Evolutionary conservation across 2,797 vertebrate species (phyloP).

Genomic region (Lates japonicus): DNA sequence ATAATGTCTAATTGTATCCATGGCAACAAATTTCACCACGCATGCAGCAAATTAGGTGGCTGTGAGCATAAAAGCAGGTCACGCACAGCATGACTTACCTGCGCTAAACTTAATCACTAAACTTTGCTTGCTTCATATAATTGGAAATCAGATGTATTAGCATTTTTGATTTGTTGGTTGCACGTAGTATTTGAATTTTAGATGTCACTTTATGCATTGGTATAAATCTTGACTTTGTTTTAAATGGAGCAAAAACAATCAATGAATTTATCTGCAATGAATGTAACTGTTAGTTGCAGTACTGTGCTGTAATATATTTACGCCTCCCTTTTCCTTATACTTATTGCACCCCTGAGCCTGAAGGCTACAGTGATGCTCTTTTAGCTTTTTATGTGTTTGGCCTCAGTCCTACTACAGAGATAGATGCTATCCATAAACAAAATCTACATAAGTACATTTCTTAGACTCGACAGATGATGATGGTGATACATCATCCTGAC

Average conservation of each 20-base stretch:
- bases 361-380: slow-evolving; percentile 13
- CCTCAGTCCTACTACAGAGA: slow-evolving; percentile 33
- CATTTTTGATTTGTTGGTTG: background rate
- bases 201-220: background rate
- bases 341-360: background rate
- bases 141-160: background rate
- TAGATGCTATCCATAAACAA: slow-evolving; percentile 42
- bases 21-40: slow-evolving; percentile 31
- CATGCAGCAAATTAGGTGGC: too few species aligned
- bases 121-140: background rate
- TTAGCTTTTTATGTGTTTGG: slow-evolving; percentile 26
- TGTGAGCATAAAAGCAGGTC: slow-evolving; percentile 16
- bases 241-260: too few species aligned
- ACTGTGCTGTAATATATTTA: background rate
- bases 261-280: slow-evolving; percentile 9
- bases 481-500: slow-evolving; percentile 54
- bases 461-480: slow-evolving; percentile 49
- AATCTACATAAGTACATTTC: slow-evolving; percentile 48
- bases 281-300: background rate
- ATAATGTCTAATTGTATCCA: slow-evolving; percentile 22
- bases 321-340: background rate
- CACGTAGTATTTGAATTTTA: background rate
- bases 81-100: background rate
- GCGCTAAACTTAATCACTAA: background rate
- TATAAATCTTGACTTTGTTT: background rate